Conservation (phyloP, 2,113 vertebrate species). For the Gobiocypris rarus region DNA sequence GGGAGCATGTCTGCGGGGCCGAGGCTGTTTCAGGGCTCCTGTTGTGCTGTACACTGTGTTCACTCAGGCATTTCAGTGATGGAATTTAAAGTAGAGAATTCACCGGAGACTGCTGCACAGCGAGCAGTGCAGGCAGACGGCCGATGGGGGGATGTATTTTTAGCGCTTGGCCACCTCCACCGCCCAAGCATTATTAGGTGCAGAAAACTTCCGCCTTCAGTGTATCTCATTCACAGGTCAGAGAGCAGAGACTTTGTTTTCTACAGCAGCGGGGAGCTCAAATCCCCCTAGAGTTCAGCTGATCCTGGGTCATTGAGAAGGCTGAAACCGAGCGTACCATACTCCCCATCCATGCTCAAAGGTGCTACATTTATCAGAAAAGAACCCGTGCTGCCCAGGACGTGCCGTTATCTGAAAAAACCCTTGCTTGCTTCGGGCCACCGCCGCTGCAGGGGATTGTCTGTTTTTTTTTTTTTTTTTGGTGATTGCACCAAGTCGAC, state of each 20-base stretch:
- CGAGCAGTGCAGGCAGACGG: not conserved
- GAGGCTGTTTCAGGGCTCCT: constrained; percentile 27
- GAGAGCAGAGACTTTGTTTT: constrained; percentile 53
- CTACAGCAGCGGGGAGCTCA: constrained; percentile 33
- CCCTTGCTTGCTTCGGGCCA: not conserved
- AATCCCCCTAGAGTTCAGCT: constrained; percentile 40
- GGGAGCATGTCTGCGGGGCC: constrained; percentile 28
- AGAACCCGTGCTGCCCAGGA: not conserved
- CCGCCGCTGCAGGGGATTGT: not conserved
- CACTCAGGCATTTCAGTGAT: constrained; percentile 46
- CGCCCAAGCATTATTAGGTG: constrained; percentile 45
- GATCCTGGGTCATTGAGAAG: constrained; percentile 13
- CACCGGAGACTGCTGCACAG: constrained; percentile 27
- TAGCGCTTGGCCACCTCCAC: constrained; percentile 46
- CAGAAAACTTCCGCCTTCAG: constrained; percentile 32
- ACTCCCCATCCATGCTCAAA: not conserved
- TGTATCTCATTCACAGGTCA: constrained; percentile 53
- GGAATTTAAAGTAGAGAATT: constrained; percentile 51
- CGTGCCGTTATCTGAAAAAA: not conserved
- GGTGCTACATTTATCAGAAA: constrained; percentile 34
- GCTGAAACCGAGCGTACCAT: not conserved
- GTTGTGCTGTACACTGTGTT: constrained; percentile 23
- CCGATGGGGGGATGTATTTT: constrained; percentile 39
- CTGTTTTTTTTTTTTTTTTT: not conserved
- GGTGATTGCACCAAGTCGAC: constrained; percentile 14